Conservation (phyloP, 1,140 invertebrate species). For the Heliconius congener region DNA sequence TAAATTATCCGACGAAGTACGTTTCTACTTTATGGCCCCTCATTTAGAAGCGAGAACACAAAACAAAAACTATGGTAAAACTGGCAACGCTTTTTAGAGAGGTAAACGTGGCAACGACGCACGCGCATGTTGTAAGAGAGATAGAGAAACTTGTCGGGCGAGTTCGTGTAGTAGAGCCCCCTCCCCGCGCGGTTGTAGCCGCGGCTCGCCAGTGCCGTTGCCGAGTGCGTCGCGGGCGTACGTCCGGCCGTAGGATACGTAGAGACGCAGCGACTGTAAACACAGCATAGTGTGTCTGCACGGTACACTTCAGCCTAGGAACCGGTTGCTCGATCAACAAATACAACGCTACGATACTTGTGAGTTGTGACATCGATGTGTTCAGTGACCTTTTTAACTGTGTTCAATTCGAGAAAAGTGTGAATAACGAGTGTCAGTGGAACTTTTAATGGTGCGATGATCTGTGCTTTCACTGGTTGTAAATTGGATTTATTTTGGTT, state of each 20-base stretch:
- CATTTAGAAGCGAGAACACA: conserved; percentile 73
- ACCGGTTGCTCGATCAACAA: conserved; percentile 65
- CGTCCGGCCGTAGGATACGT: conserved; percentile 38
- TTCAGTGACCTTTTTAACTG: conserved; percentile 55
- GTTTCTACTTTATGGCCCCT: conserved; percentile 75
- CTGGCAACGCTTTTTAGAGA: conserved; percentile 62
- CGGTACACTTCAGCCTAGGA: conserved; percentile 58
- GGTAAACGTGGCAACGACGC: conserved; percentile 70
- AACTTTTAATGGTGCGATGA: conserved; percentile 58
- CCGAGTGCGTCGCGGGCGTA: conserved; percentile 55
- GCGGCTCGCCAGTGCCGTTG: conserved; percentile 57
- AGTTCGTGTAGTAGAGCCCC: conserved; percentile 57
- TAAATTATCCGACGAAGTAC: conserved; percentile 54
- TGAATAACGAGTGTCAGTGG: conserved; percentile 49
- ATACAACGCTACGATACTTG: conserved; percentile 52
- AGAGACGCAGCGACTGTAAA: conserved; percentile 47
- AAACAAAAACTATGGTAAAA: conserved; percentile 73
- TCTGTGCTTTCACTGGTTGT: conserved; percentile 45
- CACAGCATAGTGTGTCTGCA: conserved; percentile 50
- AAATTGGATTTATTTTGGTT: conserved; percentile 40
- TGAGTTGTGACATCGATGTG: conserved; percentile 65
- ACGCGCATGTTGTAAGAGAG: conserved; percentile 69
- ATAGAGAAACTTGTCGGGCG: conserved; percentile 66
- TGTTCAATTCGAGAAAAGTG: conserved; percentile 48
- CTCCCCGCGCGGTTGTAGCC: conserved; percentile 44